Base-by-base conservation (phyloP, 2,888 invertebrate species). In the Malthinus seriepunctatus region DNA sequence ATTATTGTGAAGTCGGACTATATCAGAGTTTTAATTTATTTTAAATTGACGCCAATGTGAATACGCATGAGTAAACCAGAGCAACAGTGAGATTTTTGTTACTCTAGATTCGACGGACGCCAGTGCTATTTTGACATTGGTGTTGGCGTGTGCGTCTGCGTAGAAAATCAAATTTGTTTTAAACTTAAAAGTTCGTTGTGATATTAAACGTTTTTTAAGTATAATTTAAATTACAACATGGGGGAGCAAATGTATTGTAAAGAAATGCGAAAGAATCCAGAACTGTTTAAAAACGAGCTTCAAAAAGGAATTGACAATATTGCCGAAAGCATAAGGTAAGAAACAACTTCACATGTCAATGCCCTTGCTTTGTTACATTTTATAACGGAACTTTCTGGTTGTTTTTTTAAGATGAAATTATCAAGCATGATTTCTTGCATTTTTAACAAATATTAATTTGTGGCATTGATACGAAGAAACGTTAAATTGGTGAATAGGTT, bases 361-460 rank as follows among this genome's bases (percentile, higher is more conserved):
- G 73, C 71, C 73, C 72, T 69, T 67, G 68, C 72, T 73, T 73
- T 73, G 72, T 71, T 72, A 69, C 67, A 68, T 64, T 67, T 67
- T 63, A 56, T 70, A 70, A 70, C 70, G 70, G 70, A 63, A 67
- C 67, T 68, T 69, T 64, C 62, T 58, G 59, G 64, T 67, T 59
- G 68, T 59, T 23, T 23, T n/a, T 23, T 23, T 23, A 23, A 23
- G 23, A 23, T 23, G 23, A 23, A 23, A 23, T 23, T 23, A 23
- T 23, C 23, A 65, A 51, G 49, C 39, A 47, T 45, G 37, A 11
- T 23, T 23, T 23, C 23, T 2, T 23, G 23, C 3, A 23, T 23
- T 2, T n/a, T 11, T 35, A 14, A 34, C 15, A 35, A 47, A 14
- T 33, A 23, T 47, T 1, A 8, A 8, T 10, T 32, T 32, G 10